These are phyloP conservation scores for Liasis olivaceus DNA, from an alignment of 2,797 vertebrate genomes.

Conservation along the genomic window DNA sequence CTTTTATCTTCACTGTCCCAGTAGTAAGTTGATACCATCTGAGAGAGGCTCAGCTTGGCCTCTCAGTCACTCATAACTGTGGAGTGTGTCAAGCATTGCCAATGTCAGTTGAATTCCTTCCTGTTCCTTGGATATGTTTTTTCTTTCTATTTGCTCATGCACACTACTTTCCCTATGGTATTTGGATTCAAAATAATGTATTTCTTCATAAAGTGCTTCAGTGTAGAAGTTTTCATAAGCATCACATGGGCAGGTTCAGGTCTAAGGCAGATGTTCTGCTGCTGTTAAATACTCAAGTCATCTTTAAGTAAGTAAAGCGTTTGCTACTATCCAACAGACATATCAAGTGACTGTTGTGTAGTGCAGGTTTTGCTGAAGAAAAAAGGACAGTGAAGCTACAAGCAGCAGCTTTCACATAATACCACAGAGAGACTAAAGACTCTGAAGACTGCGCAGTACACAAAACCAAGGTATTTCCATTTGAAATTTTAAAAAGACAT, in stretches of 20 bases:
- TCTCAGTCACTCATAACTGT: background rate
- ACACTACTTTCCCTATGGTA: background rate
- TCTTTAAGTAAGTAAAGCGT: background rate
- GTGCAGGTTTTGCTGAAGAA: background rate
- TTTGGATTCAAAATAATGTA: conserved; percentile 11
- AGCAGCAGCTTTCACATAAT: background rate
- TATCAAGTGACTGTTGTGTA: background rate
- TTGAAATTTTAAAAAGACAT: background rate
- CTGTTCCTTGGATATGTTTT: conserved; percentile 30
- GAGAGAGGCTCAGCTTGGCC: background rate
- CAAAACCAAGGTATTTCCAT: background rate
- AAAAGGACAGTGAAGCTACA: background rate
- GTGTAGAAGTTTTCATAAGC: background rate
- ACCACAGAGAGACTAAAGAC: background rate
- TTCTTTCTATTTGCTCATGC: conserved; percentile 17
- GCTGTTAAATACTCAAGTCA: background rate
- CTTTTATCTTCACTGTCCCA: conserved; percentile 5
- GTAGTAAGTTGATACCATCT: background rate
- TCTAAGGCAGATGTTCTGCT: background rate
- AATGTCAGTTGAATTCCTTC: conserved; percentile 31
- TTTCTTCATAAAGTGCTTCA: background rate
- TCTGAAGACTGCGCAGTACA: background rate
- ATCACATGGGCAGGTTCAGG: background rate
- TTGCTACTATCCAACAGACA: background rate
- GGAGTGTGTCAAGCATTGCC: conserved; percentile 27